phyloP scores from a whole-genome alignment of 2,888 invertebrate genomes.

The Gasteruption jaculator region DNA sequence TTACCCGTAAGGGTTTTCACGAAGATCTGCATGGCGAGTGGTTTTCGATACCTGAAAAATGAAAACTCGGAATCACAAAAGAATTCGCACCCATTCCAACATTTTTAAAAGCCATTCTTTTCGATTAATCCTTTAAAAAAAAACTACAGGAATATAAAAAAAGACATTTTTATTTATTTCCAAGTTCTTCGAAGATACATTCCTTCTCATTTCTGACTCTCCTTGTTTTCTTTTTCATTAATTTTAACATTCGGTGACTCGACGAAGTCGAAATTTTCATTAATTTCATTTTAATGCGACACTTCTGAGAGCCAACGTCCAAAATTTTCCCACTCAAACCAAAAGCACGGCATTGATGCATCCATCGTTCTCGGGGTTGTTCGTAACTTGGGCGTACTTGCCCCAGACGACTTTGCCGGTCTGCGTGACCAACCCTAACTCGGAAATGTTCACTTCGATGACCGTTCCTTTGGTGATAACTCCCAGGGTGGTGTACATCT shows the following conservation, averaged over 20 bases:
- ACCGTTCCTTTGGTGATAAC: conserved; percentile 99
- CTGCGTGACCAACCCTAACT: conserved; percentile 96
- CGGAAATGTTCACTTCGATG: conserved; percentile 97
- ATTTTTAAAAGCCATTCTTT: conserved; percentile 1
- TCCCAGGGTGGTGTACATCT: conserved; percentile 94
- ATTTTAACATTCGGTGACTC: too few relatives aligned
- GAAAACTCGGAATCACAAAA: conserved; percentile 12
- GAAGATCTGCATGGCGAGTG: conserved; percentile 86
- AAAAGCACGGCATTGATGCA: conserved; percentile 98
- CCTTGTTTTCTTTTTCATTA: too few relatives aligned
- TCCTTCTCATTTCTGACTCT: too few relatives aligned
- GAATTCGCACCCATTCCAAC: conserved; percentile 1
- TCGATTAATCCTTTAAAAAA: conserved; percentile 7
- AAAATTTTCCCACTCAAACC: conserved; percentile 58
- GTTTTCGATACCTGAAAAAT: conserved; percentile 30
- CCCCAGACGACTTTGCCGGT: conserved; percentile 99
- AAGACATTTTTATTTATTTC: conserved; percentile 6
- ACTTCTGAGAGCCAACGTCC: too few relatives aligned
- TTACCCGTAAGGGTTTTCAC: conserved; percentile 93
- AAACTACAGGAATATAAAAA: conserved; percentile 23
- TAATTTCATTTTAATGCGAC: too few relatives aligned
- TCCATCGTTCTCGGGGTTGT: conserved; percentile 99
- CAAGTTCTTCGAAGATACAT: too few relatives aligned
- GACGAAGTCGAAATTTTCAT: too few relatives aligned
- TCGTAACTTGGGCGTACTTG: conserved; percentile 99